These are phyloP conservation scores for Dugesia japonica DNA, from an alignment of 2,888 invertebrate species.

Conservation along the genomic window DNA sequence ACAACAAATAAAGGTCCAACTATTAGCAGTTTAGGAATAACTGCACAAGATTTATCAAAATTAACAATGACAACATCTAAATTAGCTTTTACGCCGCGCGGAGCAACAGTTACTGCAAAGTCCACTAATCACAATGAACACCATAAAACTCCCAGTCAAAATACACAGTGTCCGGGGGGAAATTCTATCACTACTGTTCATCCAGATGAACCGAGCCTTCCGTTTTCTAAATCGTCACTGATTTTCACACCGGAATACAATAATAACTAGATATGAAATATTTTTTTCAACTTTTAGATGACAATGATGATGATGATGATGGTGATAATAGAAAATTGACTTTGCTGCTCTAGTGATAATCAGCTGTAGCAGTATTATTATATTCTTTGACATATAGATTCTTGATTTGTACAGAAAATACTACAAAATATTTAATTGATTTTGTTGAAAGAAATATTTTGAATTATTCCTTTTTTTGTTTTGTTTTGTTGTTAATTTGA, in stretches of 20 bases:
- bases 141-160: background rate
- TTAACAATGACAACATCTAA: background rate
- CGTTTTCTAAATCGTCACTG: background rate
- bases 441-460: too few relatives aligned
- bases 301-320: too few relatives aligned
- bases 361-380: too few relatives aligned
- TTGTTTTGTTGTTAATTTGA: too few relatives aligned
- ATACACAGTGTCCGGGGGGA: background rate
- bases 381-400: too few relatives aligned
- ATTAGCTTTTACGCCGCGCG: background rate
- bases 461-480: too few relatives aligned
- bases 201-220: slow-evolving; percentile 16
- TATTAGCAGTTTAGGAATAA: background rate
- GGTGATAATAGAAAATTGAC: too few relatives aligned
- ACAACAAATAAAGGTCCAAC: background rate
- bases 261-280: background rate
- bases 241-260: slow-evolving; percentile 9
- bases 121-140: background rate
- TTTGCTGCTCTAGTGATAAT: too few relatives aligned
- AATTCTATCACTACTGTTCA: background rate
- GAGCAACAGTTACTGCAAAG: background rate
- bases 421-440: too few relatives aligned
- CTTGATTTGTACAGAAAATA: too few relatives aligned
- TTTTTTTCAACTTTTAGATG: too few relatives aligned
- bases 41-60: background rate